A percentile compares a stretch with the other conserved stretches of the same genome.
Conservation (phyloP, 1,140 invertebrate genomes). For the Anagrus nilaparvatae region DNA sequence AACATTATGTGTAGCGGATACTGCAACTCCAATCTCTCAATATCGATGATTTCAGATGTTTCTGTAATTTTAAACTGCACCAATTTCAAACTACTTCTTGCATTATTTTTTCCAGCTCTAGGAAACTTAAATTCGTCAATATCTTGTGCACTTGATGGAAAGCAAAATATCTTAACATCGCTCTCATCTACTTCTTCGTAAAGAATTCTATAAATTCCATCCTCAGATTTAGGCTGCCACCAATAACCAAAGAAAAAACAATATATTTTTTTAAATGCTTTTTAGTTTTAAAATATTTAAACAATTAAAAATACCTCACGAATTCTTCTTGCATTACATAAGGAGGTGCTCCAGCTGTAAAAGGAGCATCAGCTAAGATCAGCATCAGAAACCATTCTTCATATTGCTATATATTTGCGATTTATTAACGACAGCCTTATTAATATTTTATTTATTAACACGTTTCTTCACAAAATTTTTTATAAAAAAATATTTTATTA, state of each 20-base stretch:
- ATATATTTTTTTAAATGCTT: not conserved
- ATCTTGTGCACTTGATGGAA: slow-evolving; percentile 70
- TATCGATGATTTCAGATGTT: slow-evolving; percentile 52
- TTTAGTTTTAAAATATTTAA: not conserved
- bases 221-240: slow-evolving; percentile 81
- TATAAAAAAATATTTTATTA: no score
- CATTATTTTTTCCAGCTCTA: slow-evolving; percentile 79
- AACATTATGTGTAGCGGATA: slow-evolving; percentile 68
- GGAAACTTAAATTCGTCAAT: slow-evolving; percentile 90
- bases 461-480: no score
- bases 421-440: no score
- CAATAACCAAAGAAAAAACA: slow-evolving; percentile 74
- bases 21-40: slow-evolving; percentile 59
- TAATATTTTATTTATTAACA: no score
- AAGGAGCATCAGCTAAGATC: slow-evolving; percentile 68
- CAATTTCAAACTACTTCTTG: slow-evolving; percentile 79
- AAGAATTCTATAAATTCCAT: slow-evolving; percentile 76
- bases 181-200: slow-evolving; percentile 96
- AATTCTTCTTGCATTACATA: slow-evolving; percentile 99
- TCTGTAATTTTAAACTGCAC: slow-evolving; percentile 71
- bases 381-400: no score
- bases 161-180: slow-evolving; percentile 83
- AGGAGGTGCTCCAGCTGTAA: slow-evolving; percentile 85
- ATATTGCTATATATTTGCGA: no score
- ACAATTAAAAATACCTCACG: slow-evolving; percentile 41